phyloP scores from a whole-genome alignment of 64 coral and sea anemone species.

The Porites australiensis region DNA sequence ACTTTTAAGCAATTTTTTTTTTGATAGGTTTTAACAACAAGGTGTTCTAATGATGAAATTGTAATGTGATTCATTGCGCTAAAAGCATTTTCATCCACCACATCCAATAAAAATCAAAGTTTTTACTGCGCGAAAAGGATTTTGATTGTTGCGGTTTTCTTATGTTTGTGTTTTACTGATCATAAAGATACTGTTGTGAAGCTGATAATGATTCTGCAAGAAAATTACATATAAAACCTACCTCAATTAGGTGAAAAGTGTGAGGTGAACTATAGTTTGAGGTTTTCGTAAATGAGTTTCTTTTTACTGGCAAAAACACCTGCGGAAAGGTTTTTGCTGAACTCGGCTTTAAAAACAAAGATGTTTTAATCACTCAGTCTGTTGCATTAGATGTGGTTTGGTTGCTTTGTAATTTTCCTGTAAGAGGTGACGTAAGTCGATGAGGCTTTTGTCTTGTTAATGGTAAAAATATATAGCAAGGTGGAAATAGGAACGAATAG shows the following conservation, averaged over 20 bases:
- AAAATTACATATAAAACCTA: not conserved
- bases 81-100: not conserved
- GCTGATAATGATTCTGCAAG: not conserved
- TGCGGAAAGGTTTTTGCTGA: not conserved
- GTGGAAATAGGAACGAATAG: too few relatives aligned
- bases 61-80: not conserved
- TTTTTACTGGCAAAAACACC: not conserved
- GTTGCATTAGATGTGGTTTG: not conserved
- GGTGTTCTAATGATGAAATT: not conserved
- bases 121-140: not conserved
- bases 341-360: not conserved
- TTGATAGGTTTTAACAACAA: not conserved
- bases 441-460: too few relatives aligned
- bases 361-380: not conserved
- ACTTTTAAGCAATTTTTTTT: not conserved
- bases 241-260: not conserved
- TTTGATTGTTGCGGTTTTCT: constrained; percentile 16
- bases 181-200: not conserved
- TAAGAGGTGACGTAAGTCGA: not conserved
- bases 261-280: not conserved
- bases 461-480: too few relatives aligned
- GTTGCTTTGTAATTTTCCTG: not conserved
- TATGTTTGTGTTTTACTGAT: not conserved
- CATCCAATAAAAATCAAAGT: not conserved
- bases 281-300: not conserved